phyloP scores from a whole-genome alignment of 1,140 invertebrate genomes.

The Carcinoscorpius rotundicauda region DNA sequence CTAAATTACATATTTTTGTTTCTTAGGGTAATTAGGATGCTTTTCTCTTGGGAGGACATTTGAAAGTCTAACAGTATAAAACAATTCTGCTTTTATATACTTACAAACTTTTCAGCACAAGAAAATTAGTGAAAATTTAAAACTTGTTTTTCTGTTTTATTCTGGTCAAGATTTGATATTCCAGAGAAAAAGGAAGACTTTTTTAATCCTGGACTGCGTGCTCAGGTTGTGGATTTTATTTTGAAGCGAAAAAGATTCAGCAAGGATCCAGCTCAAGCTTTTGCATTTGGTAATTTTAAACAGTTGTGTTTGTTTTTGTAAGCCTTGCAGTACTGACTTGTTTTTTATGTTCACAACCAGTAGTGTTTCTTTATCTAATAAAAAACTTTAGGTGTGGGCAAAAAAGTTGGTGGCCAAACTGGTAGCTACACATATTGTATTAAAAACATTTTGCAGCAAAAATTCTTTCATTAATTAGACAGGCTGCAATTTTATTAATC shows the following conservation, averaged over 20 bases:
- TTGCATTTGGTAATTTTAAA: constrained; percentile 21
- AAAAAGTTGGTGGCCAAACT: too few species aligned
- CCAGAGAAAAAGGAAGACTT: constrained; percentile 54
- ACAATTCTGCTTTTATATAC: neutral
- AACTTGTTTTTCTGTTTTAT: constrained; percentile 22
- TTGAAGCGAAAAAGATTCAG: constrained; percentile 72
- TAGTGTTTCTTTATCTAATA: too few species aligned
- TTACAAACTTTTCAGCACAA: constrained; percentile 26
- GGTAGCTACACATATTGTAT: too few species aligned
- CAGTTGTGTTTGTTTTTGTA: neutral
- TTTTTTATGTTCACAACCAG: too few species aligned
- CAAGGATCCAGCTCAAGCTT: constrained; percentile 19
- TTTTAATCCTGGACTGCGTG: constrained; percentile 70
- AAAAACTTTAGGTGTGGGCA: too few species aligned
- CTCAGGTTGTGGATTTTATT: constrained; percentile 82
- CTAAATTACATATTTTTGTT: too few species aligned
- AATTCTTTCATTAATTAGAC: too few species aligned
- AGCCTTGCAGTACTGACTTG: too few species aligned
- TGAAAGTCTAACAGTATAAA: neutral
- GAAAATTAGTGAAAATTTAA: constrained; percentile 41
- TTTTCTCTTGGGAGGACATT: too few species aligned
- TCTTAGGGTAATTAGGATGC: too few species aligned
- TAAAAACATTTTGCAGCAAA: too few species aligned
- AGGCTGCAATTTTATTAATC: too few species aligned
- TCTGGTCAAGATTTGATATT: constrained; percentile 58